A percentile compares a stretch with the other conserved stretches of the same genome.
Evolutionary conservation across 2,113 vertebrate genomes (phyloP).

Genomic region (Periophthalmus modestus): DNA sequence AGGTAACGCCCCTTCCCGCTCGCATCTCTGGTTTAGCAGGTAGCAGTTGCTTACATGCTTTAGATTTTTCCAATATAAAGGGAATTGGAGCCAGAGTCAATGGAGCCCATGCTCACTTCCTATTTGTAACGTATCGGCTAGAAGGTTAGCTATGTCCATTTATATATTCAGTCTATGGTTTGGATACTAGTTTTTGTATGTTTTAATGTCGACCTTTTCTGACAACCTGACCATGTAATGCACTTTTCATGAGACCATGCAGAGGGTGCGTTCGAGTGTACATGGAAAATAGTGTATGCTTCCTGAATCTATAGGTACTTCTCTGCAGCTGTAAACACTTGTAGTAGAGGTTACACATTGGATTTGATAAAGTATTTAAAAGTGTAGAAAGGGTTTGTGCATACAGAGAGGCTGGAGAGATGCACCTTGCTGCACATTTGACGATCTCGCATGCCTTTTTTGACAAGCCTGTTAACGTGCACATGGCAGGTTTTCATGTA

Average conservation of each 20-base stretch:
- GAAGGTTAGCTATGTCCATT: no score
- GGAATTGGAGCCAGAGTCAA: no score
- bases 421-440: background rate
- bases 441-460: background rate
- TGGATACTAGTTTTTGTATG: background rate
- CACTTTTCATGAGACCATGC: conserved; percentile 48
- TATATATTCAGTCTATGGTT: background rate
- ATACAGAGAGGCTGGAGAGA: conserved; percentile 14
- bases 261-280: conserved; percentile 25
- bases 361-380: conserved; percentile 32
- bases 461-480: background rate
- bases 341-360: background rate
- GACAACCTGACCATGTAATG: conserved; percentile 42
- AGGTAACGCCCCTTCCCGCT: no score
- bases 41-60: no score
- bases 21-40: no score
- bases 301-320: conserved; percentile 18
- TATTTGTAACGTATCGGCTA: no score
- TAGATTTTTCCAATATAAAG: no score
- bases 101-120: no score
- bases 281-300: conserved; percentile 26
- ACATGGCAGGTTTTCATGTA: no score
- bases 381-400: background rate
- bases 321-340: conserved; percentile 6
- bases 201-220: background rate